A percentile compares a stretch with the other conserved stretches of the same genome.
These are phyloP conservation scores for Agelas oroides DNA, from an alignment of 37 sponge, comb jelly and placozoan genomes.

Conservation along the genomic window DNA sequence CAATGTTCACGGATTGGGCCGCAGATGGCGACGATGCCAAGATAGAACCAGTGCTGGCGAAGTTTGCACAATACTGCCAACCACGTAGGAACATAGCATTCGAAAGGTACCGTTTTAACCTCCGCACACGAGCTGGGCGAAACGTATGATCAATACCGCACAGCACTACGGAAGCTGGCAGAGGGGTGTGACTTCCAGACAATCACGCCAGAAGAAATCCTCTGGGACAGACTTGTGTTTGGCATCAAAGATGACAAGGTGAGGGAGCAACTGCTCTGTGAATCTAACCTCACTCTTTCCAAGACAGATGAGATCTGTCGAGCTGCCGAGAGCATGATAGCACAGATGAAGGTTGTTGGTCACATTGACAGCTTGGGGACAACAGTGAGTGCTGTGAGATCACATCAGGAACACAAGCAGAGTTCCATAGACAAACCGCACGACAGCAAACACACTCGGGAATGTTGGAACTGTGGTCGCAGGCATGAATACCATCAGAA, in stretches of 20 bases:
- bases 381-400: neutral
- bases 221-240: conserved; percentile 40
- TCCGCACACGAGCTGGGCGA: neutral
- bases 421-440: no score
- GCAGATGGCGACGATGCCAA: neutral
- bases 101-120: conserved; percentile 6
- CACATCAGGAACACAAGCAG: no score
- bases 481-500: no score
- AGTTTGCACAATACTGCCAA: conserved; percentile 4
- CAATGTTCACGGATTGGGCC: conserved; percentile 13
- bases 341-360: conserved; percentile 35
- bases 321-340: conserved; percentile 29
- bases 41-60: no score
- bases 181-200: conserved; percentile 13
- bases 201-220: no score
- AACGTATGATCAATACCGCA: conserved; percentile 12
- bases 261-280: conserved; percentile 35
- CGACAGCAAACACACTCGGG: no score
- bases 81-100: neutral
- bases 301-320: no score
- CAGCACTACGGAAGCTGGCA: conserved; percentile 3
- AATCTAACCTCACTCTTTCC: conserved; percentile 25
- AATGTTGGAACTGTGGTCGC: no score
- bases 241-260: conserved; percentile 30
- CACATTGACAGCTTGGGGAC: neutral